These are phyloP conservation scores for Hypanus sabinus DNA, from an alignment of 2,113 vertebrate genomes.

Conservation along the genomic window DNA sequence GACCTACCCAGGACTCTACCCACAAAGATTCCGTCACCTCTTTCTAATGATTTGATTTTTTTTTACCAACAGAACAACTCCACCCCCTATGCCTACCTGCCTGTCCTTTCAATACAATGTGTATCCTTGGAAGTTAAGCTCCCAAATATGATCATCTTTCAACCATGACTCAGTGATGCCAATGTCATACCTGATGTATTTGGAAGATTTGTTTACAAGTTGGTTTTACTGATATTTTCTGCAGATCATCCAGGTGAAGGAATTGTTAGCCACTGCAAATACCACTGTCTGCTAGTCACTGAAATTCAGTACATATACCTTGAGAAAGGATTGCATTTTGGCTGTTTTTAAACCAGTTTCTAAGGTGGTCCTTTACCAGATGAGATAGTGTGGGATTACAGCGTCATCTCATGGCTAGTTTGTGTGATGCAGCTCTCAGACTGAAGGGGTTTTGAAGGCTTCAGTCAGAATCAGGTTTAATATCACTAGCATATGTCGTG, in stretches of 20 bases:
- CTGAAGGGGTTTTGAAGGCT: neutral
- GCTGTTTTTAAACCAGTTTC: neutral
- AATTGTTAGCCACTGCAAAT: neutral
- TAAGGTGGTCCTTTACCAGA: neutral
- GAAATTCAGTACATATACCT: neutral
- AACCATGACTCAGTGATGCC: too few relatives aligned
- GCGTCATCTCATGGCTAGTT: neutral
- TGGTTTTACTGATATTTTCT: too few relatives aligned
- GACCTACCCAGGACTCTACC: too few relatives aligned
- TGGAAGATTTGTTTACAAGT: neutral
- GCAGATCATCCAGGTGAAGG: neutral
- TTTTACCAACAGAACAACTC: too few relatives aligned
- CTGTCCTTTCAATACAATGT: too few relatives aligned
- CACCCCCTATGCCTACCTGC: too few relatives aligned
- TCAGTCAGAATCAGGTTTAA: too few relatives aligned
- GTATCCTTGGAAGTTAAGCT: too few relatives aligned
- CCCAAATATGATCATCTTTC: too few relatives aligned
- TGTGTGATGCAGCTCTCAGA: neutral
- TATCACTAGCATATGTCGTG: too few relatives aligned
- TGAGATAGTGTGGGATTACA: neutral
- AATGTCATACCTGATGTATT: neutral
- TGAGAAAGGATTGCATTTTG: neutral
- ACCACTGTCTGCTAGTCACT: neutral
- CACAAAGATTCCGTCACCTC: too few relatives aligned
- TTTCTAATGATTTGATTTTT: too few relatives aligned